These are phyloP conservation scores for Holothuria scabra DNA, from an alignment of 53 echinoderm and acorn worm genomes.

Conservation along the genomic window DNA sequence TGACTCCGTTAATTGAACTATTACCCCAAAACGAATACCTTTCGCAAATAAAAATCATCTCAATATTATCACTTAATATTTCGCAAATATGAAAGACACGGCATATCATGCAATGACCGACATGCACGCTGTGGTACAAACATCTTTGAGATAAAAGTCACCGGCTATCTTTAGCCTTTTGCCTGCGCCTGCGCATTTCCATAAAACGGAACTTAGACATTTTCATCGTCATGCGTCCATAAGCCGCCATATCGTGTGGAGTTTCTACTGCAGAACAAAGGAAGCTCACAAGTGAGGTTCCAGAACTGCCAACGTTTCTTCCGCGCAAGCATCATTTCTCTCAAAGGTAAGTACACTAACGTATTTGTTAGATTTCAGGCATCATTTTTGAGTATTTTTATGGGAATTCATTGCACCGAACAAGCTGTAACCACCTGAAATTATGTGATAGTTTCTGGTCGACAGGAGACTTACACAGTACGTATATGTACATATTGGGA, in stretches of 20 bases:
- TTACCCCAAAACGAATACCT: no score
- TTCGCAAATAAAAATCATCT: no score
- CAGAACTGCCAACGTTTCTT: no score
- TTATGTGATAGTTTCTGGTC: constrained; percentile 46
- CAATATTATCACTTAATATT: no score
- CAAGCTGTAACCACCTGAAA: constrained; percentile 29
- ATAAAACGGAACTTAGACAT: constrained; percentile 77
- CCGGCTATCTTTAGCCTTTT: not conserved
- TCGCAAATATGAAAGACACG: no score
- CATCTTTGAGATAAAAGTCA: no score
- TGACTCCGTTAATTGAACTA: no score
- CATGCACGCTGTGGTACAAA: no score
- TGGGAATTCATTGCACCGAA: not conserved
- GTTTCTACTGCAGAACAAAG: constrained; percentile 61
- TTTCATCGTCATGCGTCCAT: constrained; percentile 58
- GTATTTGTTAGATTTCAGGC: constrained; percentile 9
- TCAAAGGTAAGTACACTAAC: not conserved
- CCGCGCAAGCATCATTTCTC: not conserved
- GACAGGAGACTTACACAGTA: constrained; percentile 18
- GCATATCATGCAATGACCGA: no score
- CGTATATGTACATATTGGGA: constrained; percentile 35
- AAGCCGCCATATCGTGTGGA: constrained; percentile 61
- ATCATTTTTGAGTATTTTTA: constrained; percentile 43
- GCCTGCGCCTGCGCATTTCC: constrained; percentile 77
- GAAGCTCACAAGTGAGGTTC: not conserved